Conservation (phyloP, 2,888 invertebrate species). For the Lathronympha strigana region DNA sequence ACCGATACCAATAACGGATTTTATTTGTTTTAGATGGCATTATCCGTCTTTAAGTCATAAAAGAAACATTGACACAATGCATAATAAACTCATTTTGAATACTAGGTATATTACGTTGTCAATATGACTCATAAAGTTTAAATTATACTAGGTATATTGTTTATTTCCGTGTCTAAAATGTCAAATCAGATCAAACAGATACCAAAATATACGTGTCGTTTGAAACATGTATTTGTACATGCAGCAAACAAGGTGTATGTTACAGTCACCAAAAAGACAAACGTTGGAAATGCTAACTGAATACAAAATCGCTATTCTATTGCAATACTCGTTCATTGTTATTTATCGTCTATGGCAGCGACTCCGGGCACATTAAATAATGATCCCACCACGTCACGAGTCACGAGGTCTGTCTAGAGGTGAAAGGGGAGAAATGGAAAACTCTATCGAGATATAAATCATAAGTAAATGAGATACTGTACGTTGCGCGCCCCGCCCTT, state of each 20-base stretch:
- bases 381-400: slow-evolving; percentile 57
- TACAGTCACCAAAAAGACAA: slow-evolving; percentile 25
- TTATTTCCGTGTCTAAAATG: neutral
- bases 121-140: too few relatives aligned
- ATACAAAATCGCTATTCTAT: slow-evolving; percentile 34
- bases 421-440: slow-evolving; percentile 63
- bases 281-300: slow-evolving; percentile 31
- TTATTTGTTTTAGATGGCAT: too few relatives aligned
- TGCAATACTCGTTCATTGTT: slow-evolving; percentile 37
- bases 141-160: too few relatives aligned
- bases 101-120: too few relatives aligned
- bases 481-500: slow-evolving; percentile 57
- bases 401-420: slow-evolving; percentile 50
- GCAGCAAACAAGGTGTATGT: slow-evolving; percentile 2
- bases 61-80: too few relatives aligned
- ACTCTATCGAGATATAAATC: slow-evolving; percentile 72
- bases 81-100: too few relatives aligned
- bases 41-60: too few relatives aligned
- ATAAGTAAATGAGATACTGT: slow-evolving; percentile 75
- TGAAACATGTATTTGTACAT: neutral
- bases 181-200: neutral
- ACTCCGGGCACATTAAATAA: slow-evolving; percentile 46
- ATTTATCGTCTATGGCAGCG: slow-evolving; percentile 38
- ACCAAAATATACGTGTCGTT: slow-evolving; percentile 6
- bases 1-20: too few relatives aligned